Evolutionary conservation across 2,888 invertebrate species (phyloP).

Genomic region (Chorisops tibialis): DNA sequence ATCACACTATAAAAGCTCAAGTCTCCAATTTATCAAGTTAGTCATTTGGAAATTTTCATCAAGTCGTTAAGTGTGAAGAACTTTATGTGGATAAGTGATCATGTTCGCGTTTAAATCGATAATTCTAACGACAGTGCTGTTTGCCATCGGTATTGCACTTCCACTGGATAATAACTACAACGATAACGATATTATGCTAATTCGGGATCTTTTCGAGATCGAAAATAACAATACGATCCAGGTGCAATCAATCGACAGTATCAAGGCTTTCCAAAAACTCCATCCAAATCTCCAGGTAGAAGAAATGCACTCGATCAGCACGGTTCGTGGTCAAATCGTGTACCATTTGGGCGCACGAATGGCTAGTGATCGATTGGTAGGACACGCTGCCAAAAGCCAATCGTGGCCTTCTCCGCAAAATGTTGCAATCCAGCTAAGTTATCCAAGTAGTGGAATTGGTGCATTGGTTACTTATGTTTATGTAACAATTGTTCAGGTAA

Average conservation of each 20-base stretch:
- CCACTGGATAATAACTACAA: not conserved
- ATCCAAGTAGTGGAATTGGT: constrained; percentile 32
- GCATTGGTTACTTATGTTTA: constrained; percentile 28
- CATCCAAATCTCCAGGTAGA: constrained; percentile 19
- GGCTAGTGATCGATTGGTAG: constrained; percentile 30
- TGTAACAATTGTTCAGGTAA: constrained; percentile 32
- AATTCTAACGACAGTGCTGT: not conserved
- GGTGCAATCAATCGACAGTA: constrained; percentile 14
- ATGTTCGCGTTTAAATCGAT: not conserved
- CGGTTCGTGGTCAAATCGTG: constrained; percentile 11
- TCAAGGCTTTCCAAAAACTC: constrained; percentile 7
- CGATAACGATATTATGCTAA: constrained; percentile 2
- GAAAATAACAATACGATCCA: not conserved
- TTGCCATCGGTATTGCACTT: not conserved
- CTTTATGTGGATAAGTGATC: too few relatives aligned
- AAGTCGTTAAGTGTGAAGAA: too few relatives aligned
- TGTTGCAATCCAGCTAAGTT: constrained; percentile 31
- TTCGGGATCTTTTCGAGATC: not conserved
- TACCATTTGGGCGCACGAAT: constrained; percentile 25
- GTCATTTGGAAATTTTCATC: too few relatives aligned
- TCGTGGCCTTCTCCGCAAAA: constrained; percentile 31
- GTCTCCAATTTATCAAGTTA: too few relatives aligned
- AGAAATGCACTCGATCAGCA: constrained; percentile 3
- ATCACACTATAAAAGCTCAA: too few relatives aligned
- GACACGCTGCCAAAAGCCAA: constrained; percentile 25